A percentile compares a stretch with the other conserved stretches of the same genome.
Conservation (phyloP, 2,797 vertebrate species). For the Nasua narica region DNA sequence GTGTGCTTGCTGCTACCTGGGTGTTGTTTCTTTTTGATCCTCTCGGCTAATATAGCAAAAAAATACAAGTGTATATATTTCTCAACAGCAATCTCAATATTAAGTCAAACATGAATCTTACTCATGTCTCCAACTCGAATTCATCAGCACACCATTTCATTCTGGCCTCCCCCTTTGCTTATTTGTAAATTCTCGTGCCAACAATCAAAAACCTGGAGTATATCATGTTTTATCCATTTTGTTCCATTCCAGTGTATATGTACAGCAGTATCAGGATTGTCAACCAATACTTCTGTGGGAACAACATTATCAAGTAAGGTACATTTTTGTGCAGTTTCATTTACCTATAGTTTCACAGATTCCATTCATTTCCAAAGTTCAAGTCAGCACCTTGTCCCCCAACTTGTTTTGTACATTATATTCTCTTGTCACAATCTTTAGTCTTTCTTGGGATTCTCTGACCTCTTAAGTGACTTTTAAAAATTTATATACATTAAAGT, state of each 20-base stretch:
- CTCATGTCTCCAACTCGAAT: background rate
- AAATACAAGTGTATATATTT: background rate
- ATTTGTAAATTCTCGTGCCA: background rate
- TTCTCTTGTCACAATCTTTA: background rate
- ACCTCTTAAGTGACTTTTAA: background rate
- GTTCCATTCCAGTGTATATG: background rate
- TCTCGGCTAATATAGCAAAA: background rate
- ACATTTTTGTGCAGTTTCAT: background rate
- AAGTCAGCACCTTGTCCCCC: background rate
- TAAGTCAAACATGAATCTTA: background rate
- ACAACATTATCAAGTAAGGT: background rate
- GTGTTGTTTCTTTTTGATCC: background rate
- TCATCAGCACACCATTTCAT: background rate
- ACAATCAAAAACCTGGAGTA: background rate
- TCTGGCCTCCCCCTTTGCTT: background rate
- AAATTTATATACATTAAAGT: background rate
- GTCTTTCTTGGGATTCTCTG: background rate
- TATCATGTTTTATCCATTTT: background rate
- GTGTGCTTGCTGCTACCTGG: background rate
- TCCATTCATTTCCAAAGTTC: background rate
- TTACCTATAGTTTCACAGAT: slow-evolving; percentile 1
- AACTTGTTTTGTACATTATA: background rate
- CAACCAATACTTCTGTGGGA: background rate
- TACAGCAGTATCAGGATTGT: background rate
- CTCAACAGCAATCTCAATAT: background rate